Base-by-base conservation (phyloP, 2,797 vertebrate genomes). In the Pantherophis alleghaniensis region DNA sequence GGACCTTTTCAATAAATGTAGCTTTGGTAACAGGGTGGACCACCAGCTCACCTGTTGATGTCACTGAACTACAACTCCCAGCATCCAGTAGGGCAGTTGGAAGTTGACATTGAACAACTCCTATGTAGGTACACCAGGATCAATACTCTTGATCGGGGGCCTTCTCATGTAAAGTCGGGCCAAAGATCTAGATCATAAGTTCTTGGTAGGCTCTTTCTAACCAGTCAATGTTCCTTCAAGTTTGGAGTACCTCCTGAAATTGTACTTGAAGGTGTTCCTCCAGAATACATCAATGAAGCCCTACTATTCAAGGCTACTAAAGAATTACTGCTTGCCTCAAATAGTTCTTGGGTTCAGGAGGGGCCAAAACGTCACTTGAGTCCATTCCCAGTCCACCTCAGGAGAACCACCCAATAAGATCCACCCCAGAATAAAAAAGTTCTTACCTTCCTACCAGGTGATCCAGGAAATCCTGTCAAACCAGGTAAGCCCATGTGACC, bases 391-490 rank as follows among this genome's bases (percentile, higher is more conserved):
- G 4, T 51, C 59, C 22, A 4, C 10, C 37, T 79, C n/a, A 57
- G 22, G 28, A 83, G 47, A 63, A 12, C 1, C 22, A 5, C 53
- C 42, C 51, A 42, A 7, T 12, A 5, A 11, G 5, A n/a, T 55
- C 83, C 57, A 83, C 26, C 14, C 28, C 79, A 4, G 47, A 94
- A 94, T 3, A 0, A 60, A 86, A 51, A 92, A 11, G 28, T 10
- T 90, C 97, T 96, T 98, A 99, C 99, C 99, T 98, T 99, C 95
- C 98, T 98, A 96, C 99, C 99, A 92, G 94, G 95, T 89, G 98
- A 98, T 92, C 99, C 99, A 93, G 97, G 95, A 95, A 98, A 96
- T 96, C 99, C 99, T 55, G 98, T 97, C 90, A 98, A 98, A 88
- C 99, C 99, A 91, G 98, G 95, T 94, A 98, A 97, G 94, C 99